Base-by-base conservation (phyloP, 2,797 vertebrate genomes). In the Poeciliopsis presidionis region DNA sequence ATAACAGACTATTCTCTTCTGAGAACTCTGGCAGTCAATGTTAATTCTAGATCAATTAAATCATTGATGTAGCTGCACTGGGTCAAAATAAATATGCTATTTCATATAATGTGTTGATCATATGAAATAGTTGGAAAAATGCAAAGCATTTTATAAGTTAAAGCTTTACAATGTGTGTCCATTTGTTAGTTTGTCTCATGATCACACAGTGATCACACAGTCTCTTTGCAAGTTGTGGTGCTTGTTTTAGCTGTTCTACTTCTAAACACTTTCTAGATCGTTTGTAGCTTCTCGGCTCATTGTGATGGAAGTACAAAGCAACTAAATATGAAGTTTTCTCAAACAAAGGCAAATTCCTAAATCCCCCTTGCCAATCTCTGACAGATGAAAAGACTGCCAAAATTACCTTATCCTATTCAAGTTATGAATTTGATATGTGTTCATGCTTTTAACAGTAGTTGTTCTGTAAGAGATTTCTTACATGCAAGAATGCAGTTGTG, bases 11-110 rank as follows among this genome's bases (percentile, higher is more conserved):
- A 43, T 51, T 7, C 70, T 75, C 74, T 80, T 59, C 61, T 75
- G 87, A 81, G 85, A 82, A 80, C 75, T 79, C 53, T 2, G 43
- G 81, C 82, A 86, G 89, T 90, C 83, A 78, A 85, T 90, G 82
- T 85, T 88, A 72, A 84, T 86, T 61, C 55, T n/a, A 41, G 72
- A 83, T 86, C 83, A 74, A 69, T 80, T 46, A 69, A 79, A 83
- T 72, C 77, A 30, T 65, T 79, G 49, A 75, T 13, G 33, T 83
- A 87, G 78, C 74, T 75, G 46, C 74, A 70, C 71, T 81, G 77
- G 72, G 53, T 83, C 90, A 81, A 86, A 84, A 75, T 51, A 83
- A 75, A 84, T 82, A 73, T 81, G 74, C 71, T 74, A 86, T 85
- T 89, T 76, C 81, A 83, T 74, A 59, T 80, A 72, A 74, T 89